A percentile compares a stretch with the other conserved stretches of the same genome.
Conservation (phyloP, 2,888 invertebrate genomes). For the Lithophane ornitopus region DNA sequence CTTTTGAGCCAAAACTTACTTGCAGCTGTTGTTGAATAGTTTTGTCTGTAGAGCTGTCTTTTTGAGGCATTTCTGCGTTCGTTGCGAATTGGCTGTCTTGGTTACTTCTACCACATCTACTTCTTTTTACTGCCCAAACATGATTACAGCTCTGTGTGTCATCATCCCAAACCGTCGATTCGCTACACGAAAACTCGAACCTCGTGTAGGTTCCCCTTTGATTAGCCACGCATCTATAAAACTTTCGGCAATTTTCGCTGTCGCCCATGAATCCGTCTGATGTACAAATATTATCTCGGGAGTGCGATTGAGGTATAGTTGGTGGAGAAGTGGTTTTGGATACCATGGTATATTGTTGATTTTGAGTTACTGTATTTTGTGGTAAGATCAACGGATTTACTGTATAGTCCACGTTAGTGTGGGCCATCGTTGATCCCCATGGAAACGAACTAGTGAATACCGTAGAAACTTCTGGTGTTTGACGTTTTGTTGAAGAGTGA, state of each 20-base stretch:
- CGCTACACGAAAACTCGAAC: conserved; percentile 94
- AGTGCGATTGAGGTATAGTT: conserved; percentile 30
- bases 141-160: conserved; percentile 93
- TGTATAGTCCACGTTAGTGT: conserved; percentile 4
- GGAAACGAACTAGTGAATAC: conserved; percentile 47
- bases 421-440: conserved; percentile 46
- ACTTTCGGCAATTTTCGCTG: conserved; percentile 93
- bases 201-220: conserved; percentile 91
- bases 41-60: conserved; percentile 40
- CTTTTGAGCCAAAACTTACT: conserved; percentile 73
- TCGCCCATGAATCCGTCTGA: conserved; percentile 94
- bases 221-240: conserved; percentile 94
- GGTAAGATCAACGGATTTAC: conserved; percentile 12
- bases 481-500: conserved; percentile 41
- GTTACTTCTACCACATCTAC: conserved; percentile 78
- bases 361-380: conserved; percentile 15
- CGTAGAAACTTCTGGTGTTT: conserved; percentile 31
- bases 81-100: conserved; percentile 40
- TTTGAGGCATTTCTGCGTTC: conserved; percentile 26
- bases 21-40: conserved; percentile 75
- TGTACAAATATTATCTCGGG: conserved; percentile 84
- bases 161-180: conserved; percentile 95
- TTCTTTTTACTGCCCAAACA: conserved; percentile 90
- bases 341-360: conserved; percentile 17
- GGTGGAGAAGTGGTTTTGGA: conserved; percentile 48